These are phyloP conservation scores for Lepidurus apus DNA, from an alignment of 1,140 invertebrate species.

Conservation along the genomic window DNA sequence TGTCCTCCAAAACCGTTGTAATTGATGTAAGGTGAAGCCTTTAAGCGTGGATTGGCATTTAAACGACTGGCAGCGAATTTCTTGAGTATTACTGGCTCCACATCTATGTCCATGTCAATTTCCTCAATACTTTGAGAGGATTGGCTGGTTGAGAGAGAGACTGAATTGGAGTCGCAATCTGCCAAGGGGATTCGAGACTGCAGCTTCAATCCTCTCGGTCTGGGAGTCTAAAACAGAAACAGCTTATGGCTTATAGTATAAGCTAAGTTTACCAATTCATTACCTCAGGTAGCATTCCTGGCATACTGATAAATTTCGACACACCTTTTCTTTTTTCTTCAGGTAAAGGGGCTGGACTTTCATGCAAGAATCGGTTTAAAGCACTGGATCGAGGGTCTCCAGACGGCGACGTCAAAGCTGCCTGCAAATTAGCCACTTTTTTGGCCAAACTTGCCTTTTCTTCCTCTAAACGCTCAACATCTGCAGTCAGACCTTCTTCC, in stretches of 20 bases:
- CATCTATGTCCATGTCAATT: not conserved
- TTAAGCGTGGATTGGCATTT: not conserved
- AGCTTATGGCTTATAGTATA: not conserved
- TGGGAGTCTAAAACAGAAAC: not conserved
- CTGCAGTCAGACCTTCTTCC: not conserved
- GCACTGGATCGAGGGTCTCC: constrained; percentile 27
- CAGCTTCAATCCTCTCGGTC: not conserved
- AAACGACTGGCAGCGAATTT: constrained; percentile 13
- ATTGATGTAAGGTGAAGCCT: not conserved
- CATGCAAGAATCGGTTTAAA: constrained; percentile 25
- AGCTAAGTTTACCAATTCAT: not conserved
- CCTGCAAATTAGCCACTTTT: constrained; percentile 13
- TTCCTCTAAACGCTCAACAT: constrained; percentile 23
- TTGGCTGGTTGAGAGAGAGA: not conserved
- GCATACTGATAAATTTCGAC: not conserved
- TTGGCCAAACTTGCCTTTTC: constrained; percentile 24
- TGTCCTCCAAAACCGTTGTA: constrained; percentile 32
- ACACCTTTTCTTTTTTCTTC: not conserved
- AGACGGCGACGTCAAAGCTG: constrained; percentile 25
- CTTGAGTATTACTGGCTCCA: constrained; percentile 16
- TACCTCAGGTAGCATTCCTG: constrained; percentile 10
- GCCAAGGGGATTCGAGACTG: not conserved
- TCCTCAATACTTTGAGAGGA: not conserved
- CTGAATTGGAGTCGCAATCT: not conserved
- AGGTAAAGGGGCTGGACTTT: not conserved